Conservation (phyloP, 2,888 invertebrate genomes). For the Sinopyrophorus schimmeli region DNA sequence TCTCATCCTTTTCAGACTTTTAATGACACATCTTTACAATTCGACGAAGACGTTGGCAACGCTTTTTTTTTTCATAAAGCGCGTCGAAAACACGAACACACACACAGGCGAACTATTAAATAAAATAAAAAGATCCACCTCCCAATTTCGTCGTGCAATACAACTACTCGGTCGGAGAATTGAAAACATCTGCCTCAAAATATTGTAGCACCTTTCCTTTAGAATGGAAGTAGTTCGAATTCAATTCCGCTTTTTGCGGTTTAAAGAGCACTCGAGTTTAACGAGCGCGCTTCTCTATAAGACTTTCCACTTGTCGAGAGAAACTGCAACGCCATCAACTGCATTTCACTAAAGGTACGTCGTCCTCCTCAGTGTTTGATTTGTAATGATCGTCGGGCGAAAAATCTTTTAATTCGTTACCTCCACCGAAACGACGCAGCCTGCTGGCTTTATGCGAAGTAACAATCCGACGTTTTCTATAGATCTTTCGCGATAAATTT, state of each 20-base stretch:
- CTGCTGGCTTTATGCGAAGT: constrained; percentile 7
- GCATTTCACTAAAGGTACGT: constrained; percentile 5
- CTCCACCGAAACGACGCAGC: constrained; percentile 6
- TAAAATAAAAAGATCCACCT: too few species aligned
- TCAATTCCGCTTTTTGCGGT: constrained; percentile 21
- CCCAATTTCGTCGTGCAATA: too few species aligned
- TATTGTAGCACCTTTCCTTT: constrained; percentile 18
- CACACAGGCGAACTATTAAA: too few species aligned
- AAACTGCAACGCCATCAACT: constrained; percentile 10
- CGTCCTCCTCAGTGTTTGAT: constrained; percentile 3
- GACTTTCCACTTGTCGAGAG: constrained; percentile 13
- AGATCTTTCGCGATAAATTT: too few species aligned
- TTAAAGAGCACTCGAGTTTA: constrained; percentile 14
- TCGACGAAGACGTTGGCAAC: too few species aligned
- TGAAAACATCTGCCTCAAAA: constrained; percentile 13
- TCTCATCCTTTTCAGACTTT: too few species aligned
- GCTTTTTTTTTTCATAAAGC: too few species aligned
- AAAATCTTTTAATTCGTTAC: constrained; percentile 11
- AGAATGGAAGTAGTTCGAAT: constrained; percentile 12
- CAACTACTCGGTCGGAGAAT: too few species aligned
- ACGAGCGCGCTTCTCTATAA: constrained; percentile 19
- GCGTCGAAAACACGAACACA: too few species aligned
- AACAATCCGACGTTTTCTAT: too few species aligned
- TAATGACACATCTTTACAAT: too few species aligned
- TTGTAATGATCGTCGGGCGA: neutral